These are phyloP conservation scores for Molanna angustata DNA, from an alignment of 2,888 invertebrate genomes.

Conservation along the genomic window DNA sequence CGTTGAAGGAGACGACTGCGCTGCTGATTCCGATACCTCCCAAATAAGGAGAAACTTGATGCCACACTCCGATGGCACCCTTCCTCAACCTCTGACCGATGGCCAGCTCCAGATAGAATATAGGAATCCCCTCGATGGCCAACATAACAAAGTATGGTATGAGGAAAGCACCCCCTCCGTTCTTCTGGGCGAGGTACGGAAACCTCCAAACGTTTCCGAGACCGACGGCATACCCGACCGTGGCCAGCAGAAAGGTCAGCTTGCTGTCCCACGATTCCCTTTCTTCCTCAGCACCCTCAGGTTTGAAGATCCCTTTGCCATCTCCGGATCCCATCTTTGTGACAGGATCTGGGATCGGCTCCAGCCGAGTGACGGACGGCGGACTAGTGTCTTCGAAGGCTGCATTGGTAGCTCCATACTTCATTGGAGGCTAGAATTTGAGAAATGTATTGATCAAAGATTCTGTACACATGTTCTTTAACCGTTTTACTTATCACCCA, in stretches of 20 bases:
- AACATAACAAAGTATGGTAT: slow-evolving; percentile 96
- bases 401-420: slow-evolving; percentile 85
- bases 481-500: no score
- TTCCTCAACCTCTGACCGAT: slow-evolving; percentile 91
- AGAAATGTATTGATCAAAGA: background rate
- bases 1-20: slow-evolving; percentile 94
- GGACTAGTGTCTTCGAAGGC: slow-evolving; percentile 63
- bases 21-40: slow-evolving; percentile 92
- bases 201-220: slow-evolving; percentile 95
- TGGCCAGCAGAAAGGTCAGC: slow-evolving; percentile 86
- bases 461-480: no score
- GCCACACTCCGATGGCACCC: slow-evolving; percentile 95
- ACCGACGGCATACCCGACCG: slow-evolving; percentile 94
- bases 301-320: slow-evolving; percentile 62
- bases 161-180: slow-evolving; percentile 94
- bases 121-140: slow-evolving; percentile 91
- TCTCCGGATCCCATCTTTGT: slow-evolving; percentile 65
- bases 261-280: slow-evolving; percentile 93
- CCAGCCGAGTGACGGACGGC: slow-evolving; percentile 38
- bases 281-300: slow-evolving; percentile 71
- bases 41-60: slow-evolving; percentile 84
- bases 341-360: slow-evolving; percentile 46
- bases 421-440: slow-evolving; percentile 45
- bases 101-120: slow-evolving; percentile 93
- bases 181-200: slow-evolving; percentile 92